These are phyloP conservation scores for Lophura swinhoii DNA, from an alignment of 2,797 vertebrate genomes.

Conservation along the genomic window DNA sequence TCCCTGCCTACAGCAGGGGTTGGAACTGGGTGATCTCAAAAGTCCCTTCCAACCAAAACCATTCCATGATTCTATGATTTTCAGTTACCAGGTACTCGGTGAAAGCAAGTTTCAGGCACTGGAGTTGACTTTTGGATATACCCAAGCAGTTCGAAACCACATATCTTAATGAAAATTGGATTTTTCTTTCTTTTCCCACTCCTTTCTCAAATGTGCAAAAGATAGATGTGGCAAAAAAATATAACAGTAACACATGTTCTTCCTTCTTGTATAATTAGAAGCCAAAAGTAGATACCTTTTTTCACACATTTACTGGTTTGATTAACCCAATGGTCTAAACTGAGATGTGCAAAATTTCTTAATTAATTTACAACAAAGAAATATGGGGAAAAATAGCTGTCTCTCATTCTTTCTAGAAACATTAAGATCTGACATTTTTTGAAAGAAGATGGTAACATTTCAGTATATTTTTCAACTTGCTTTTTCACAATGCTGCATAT, in stretches of 20 bases:
- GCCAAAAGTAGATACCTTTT: conserved; percentile 9
- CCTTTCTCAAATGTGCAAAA: not conserved
- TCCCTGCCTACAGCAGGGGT: too few relatives aligned
- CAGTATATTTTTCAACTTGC: not conserved
- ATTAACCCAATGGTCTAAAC: not conserved
- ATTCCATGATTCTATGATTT: not conserved
- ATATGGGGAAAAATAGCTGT: not conserved
- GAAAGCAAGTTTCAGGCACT: not conserved
- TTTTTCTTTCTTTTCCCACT: conserved; percentile 1
- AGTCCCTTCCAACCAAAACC: too few relatives aligned
- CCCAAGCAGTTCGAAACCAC: conserved; percentile 13
- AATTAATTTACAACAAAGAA: not conserved
- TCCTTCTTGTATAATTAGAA: conserved; percentile 75
- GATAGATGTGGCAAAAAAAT: not conserved
- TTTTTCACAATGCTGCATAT: not conserved
- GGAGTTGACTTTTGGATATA: not conserved
- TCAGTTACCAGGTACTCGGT: not conserved
- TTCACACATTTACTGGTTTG: not conserved
- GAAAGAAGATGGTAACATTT: not conserved
- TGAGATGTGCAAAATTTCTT: not conserved
- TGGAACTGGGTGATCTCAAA: too few relatives aligned
- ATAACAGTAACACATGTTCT: conserved; percentile 30
- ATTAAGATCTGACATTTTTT: not conserved
- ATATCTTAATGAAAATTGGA: not conserved
- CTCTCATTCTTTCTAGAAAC: not conserved